phyloP scores from a whole-genome alignment of 2,888 invertebrate genomes.

The Phyto melanocephala region DNA sequence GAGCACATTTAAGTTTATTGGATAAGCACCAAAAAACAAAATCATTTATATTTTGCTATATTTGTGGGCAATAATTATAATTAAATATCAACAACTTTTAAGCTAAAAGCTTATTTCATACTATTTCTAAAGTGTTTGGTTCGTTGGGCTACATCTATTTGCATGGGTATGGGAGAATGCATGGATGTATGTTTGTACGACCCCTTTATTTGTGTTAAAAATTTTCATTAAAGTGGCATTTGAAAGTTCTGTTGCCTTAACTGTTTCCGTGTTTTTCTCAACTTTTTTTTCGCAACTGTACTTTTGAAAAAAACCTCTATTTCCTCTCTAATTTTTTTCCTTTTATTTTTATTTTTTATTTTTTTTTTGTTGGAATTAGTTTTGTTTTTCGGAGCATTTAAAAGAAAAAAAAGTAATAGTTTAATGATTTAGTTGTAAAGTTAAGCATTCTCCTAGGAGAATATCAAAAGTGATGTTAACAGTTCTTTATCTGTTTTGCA shows the following conservation, averaged over 20 bases:
- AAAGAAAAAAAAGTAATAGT: conserved; percentile 43
- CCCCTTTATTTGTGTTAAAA: conserved; percentile 56
- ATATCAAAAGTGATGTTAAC: conserved; percentile 53
- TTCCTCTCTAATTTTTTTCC: conserved; percentile 24
- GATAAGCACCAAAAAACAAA: too few species aligned
- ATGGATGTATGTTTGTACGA: conserved; percentile 8
- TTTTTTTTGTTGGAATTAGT: conserved; percentile 21
- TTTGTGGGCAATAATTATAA: too few species aligned
- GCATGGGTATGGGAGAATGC: conserved; percentile 14
- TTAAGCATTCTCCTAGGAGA: conserved; percentile 55
- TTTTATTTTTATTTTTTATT: too few species aligned
- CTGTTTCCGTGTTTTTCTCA: conserved; percentile 61
- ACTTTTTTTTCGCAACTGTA: conserved; percentile 37
- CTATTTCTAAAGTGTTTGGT: too few species aligned
- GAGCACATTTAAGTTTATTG: too few species aligned
- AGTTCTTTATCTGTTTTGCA: conserved; percentile 48
- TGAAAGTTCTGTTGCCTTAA: conserved; percentile 64
- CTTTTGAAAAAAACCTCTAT: conserved; percentile 35
- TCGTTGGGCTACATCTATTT: too few species aligned
- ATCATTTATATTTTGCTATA: too few species aligned
- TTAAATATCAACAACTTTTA: too few species aligned
- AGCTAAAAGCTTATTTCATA: too few species aligned
- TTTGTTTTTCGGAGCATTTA: conserved; percentile 45
- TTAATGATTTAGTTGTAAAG: conserved; percentile 63
- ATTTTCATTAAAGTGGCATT: conserved; percentile 64